Evolutionary conservation across 2,113 vertebrate species (phyloP).

Genomic region (Albula glossodonta): DNA sequence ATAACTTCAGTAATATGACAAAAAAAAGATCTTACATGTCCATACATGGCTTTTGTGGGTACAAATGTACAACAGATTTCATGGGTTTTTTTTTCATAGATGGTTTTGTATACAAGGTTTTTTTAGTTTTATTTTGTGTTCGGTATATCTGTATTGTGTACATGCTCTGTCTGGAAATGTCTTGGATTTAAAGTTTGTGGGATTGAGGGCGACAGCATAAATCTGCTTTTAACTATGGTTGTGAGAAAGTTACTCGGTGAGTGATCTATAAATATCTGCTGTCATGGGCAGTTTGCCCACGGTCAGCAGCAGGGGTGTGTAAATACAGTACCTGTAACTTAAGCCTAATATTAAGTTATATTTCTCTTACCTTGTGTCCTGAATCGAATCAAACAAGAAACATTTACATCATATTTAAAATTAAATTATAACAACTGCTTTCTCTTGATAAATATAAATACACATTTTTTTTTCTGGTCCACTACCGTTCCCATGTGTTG

Average conservation of each 20-base stretch:
- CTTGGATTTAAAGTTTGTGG: neutral
- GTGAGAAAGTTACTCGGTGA: neutral
- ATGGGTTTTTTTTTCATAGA: neutral
- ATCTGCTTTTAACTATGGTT: neutral
- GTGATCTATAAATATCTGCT: neutral
- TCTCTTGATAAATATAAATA: neutral
- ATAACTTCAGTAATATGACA: constrained; percentile 19
- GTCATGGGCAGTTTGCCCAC: neutral
- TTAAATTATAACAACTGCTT: neutral
- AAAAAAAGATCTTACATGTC: neutral
- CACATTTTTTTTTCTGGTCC: neutral
- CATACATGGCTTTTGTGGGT: neutral
- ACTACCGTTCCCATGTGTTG: neutral
- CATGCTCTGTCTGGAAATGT: neutral
- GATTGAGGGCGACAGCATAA: neutral
- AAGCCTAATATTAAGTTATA: neutral
- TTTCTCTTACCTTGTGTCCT: constrained; percentile 7
- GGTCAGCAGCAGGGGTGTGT: constrained; percentile 10
- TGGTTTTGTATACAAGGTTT: neutral
- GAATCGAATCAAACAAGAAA: neutral
- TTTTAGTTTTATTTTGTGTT: neutral
- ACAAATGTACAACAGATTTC: neutral
- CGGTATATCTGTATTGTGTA: neutral
- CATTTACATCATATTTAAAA: neutral
- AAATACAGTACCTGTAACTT: neutral